These are phyloP conservation scores for Aulostomus chinensis DNA, from an alignment of 2,797 vertebrate genomes.

Conservation along the genomic window DNA sequence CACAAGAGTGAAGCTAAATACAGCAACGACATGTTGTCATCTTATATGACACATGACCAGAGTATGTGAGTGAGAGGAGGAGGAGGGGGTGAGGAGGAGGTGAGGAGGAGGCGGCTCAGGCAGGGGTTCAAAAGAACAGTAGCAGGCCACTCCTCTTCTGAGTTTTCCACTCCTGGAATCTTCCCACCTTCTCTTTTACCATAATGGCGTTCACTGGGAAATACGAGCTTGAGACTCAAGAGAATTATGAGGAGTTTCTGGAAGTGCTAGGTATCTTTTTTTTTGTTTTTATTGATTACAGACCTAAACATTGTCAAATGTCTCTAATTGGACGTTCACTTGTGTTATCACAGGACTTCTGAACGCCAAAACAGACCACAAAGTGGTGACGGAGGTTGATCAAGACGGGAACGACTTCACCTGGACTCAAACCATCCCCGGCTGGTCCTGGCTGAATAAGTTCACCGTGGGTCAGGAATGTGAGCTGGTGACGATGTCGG, in stretches of 20 bases:
- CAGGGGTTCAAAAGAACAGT: neutral
- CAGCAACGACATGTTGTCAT: too few species aligned
- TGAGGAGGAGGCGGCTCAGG: slow-evolving; percentile 14
- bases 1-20: too few species aligned
- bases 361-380: slow-evolving; percentile 82
- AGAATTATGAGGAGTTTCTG: slow-evolving; percentile 90
- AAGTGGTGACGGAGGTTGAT: slow-evolving; percentile 85
- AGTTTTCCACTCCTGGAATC: slow-evolving; percentile 10
- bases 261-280: slow-evolving; percentile 79
- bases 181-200: slow-evolving; percentile 8
- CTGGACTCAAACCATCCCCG: slow-evolving; percentile 85
- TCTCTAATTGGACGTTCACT: neutral
- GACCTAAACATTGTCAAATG: neutral
- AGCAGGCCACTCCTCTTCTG: slow-evolving; percentile 48
- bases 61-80: neutral
- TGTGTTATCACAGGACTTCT: slow-evolving; percentile 59
- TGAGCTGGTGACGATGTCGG: slow-evolving; percentile 84
- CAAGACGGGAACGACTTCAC: slow-evolving; percentile 87
- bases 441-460: slow-evolving; percentile 80
- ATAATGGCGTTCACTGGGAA: slow-evolving; percentile 89
- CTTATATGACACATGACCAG: too few species aligned
- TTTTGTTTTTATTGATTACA: neutral
- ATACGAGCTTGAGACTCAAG: slow-evolving; percentile 88
- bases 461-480: slow-evolving; percentile 86
- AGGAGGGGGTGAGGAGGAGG: neutral